A percentile compares a stretch with the other conserved stretches of the same genome.
phyloP scores from a whole-genome alignment of 2,797 vertebrate genomes.

The Helicolenus hilgendorfi region DNA sequence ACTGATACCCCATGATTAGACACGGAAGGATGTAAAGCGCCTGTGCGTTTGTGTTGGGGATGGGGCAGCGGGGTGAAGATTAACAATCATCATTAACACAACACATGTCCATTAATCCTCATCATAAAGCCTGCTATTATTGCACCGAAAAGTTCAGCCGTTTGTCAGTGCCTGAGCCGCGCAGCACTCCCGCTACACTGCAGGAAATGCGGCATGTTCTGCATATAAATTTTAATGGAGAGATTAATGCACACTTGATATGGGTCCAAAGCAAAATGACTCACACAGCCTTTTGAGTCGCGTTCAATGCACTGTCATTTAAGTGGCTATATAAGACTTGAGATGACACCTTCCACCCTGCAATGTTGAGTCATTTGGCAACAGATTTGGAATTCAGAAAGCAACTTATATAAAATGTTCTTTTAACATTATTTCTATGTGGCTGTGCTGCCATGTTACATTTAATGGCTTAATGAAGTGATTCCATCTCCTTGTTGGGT shows the following conservation, averaged over 20 bases:
- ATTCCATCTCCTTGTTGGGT: background rate
- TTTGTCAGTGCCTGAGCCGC: conserved; percentile 12
- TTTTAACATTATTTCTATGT: background rate
- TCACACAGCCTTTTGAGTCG: conserved; percentile 7
- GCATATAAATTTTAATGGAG: conserved; percentile 22
- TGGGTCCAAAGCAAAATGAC: conserved; percentile 33
- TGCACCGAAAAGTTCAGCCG: conserved; percentile 54
- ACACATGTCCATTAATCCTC: conserved; percentile 79
- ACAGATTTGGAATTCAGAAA: background rate
- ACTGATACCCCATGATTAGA: conserved; percentile 73
- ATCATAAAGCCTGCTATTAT: conserved; percentile 67
- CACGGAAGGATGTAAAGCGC: background rate
- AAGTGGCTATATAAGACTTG: background rate
- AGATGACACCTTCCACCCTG: background rate
- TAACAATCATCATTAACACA: conserved; percentile 77
- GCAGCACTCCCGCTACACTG: background rate
- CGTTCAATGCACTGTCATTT: conserved; percentile 2
- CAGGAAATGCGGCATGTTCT: background rate
- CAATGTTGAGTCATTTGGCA: background rate
- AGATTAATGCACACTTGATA: conserved; percentile 35
- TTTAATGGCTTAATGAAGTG: background rate
- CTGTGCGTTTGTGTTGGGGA: conserved; percentile 4
- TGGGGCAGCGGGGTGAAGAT: conserved; percentile 58
- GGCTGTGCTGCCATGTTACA: background rate
- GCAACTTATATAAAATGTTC: no score